A percentile compares a stretch with the other conserved stretches of the same genome.
Conservation (phyloP, 2,113 vertebrate species). For the Neomonachus schauinslandi region DNA sequence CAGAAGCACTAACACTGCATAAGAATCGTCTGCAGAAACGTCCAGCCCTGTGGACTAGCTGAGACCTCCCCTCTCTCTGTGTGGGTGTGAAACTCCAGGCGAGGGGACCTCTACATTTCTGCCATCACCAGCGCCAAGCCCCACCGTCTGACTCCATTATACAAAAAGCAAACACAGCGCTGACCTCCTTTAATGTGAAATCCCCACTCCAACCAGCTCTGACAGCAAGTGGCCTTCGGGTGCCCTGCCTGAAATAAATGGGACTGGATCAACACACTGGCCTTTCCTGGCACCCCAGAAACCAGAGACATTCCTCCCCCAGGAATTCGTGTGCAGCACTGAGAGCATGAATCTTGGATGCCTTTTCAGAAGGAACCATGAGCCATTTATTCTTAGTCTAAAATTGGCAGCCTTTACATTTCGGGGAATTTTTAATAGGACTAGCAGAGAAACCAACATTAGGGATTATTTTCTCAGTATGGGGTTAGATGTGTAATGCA, state of each 20-base stretch:
- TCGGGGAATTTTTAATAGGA: conserved; percentile 80
- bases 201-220: not conserved
- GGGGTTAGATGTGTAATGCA: conserved; percentile 82
- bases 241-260: conserved; percentile 15
- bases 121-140: not conserved
- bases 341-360: conserved; percentile 71
- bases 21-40: not conserved
- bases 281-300: conserved; percentile 39
- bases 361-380: conserved; percentile 77
- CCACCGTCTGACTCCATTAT: not conserved
- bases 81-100: not conserved
- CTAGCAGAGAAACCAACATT: conserved; percentile 78
- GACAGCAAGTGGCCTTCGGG: not conserved
- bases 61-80: not conserved
- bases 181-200: conserved; percentile 19
- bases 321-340: not conserved
- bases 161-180: not conserved
- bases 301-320: conserved; percentile 40
- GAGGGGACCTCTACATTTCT: not conserved
- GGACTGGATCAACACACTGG: not conserved
- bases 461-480: conserved; percentile 82
- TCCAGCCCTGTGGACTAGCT: not conserved
- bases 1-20: not conserved
- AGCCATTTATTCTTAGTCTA: conserved; percentile 80
- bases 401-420: conserved; percentile 78